Conservation (phyloP, 2,113 vertebrate species). For the Lampris megalopsis region DNA sequence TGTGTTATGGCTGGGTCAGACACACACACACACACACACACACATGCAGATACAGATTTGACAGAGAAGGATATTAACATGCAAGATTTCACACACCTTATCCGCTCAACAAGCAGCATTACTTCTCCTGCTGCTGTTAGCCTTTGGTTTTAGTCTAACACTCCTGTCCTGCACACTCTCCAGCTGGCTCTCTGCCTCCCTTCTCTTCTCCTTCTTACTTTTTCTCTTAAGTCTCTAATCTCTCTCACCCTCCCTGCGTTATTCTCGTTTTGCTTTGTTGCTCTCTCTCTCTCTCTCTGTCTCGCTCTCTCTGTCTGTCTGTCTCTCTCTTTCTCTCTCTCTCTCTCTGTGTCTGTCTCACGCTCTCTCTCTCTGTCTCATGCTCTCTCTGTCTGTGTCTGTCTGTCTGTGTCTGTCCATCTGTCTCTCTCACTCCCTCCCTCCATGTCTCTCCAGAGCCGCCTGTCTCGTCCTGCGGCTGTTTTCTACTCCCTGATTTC, state of each 20-base stretch:
- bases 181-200: too few species aligned
- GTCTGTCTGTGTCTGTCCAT: too few species aligned
- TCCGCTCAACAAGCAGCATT: slow-evolving; percentile 54
- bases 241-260: too few species aligned
- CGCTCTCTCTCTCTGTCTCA: slow-evolving; percentile 13
- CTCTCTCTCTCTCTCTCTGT: background rate
- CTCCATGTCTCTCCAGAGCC: background rate
- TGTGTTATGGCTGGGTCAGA: slow-evolving; percentile 2
- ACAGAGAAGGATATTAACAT: slow-evolving; percentile 42
- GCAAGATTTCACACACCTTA: slow-evolving; percentile 50
- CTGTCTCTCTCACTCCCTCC: too few species aligned
- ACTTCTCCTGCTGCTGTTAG: slow-evolving; percentile 15
- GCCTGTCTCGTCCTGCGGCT: background rate
- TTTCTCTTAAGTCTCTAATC: too few species aligned
- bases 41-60: background rate
- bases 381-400: background rate
- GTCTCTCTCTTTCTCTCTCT: slow-evolving; percentile 11
- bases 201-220: too few species aligned
- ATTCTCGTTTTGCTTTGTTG: too few species aligned
- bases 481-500: slow-evolving; percentile 6
- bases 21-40: background rate
- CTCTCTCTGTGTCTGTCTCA: slow-evolving; percentile 37
- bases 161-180: too few species aligned
- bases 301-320: slow-evolving; percentile 27
- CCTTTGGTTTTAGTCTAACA: too few species aligned